Conservation (phyloP, 2,113 vertebrate species). For the Epinephelus moara region DNA sequence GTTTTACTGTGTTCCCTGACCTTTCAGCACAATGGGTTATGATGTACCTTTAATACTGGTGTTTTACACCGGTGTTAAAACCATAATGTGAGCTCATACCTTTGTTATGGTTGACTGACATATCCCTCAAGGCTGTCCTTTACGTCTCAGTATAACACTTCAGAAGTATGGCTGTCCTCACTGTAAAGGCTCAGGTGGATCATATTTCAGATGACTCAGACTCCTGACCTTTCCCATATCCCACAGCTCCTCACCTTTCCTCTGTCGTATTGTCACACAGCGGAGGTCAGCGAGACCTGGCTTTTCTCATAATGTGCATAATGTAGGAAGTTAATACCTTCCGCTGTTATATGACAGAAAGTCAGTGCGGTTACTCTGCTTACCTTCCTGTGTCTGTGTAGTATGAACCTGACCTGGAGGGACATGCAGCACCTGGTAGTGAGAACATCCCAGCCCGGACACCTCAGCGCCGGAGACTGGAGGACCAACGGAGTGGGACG, state of each 20-base stretch:
- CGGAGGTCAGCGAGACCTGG: constrained; percentile 45
- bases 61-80: constrained; percentile 41
- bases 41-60: constrained; percentile 43
- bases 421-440: constrained; percentile 99
- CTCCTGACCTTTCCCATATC: constrained; percentile 55
- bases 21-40: constrained; percentile 43
- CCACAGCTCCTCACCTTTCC: constrained; percentile 52
- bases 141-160: constrained; percentile 34
- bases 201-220: constrained; percentile 45
- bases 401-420: constrained; percentile 97
- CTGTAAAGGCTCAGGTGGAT: constrained; percentile 25
- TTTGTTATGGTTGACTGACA: constrained; percentile 51
- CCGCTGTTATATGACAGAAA: constrained; percentile 32
- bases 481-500: constrained; percentile 94
- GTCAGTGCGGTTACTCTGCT: constrained; percentile 22
- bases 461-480: constrained; percentile 95
- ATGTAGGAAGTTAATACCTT: constrained; percentile 41
- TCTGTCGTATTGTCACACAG: constrained; percentile 29
- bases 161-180: constrained; percentile 3
- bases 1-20: constrained; percentile 59
- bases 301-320: constrained; percentile 38
- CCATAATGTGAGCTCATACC: constrained; percentile 40
- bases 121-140: constrained; percentile 28
- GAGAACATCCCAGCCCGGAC: constrained; percentile 89
- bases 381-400: constrained; percentile 62